Evolutionary conservation across 2,888 invertebrate species (phyloP).

Genomic region (Dyspetes luteomarginatus): DNA sequence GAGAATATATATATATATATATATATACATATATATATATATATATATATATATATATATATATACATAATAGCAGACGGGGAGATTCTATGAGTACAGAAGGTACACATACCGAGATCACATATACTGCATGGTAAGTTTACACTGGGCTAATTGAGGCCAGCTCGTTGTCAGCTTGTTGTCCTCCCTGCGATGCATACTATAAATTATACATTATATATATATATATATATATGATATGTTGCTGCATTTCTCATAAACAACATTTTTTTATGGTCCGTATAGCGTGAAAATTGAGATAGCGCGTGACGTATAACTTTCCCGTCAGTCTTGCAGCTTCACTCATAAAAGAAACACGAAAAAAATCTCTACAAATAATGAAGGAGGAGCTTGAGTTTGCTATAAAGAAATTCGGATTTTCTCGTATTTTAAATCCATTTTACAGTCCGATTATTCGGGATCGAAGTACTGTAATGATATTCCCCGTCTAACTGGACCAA

Average conservation of each 20-base stretch:
- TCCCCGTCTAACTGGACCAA: too few species aligned
- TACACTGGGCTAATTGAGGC: constrained; percentile 57
- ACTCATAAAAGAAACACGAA: background rate
- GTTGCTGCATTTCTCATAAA: constrained; percentile 40
- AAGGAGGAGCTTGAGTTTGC: constrained; percentile 20
- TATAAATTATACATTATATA: too few species aligned
- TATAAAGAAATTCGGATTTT: too few species aligned
- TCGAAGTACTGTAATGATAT: too few species aligned
- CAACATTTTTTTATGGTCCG: constrained; percentile 31
- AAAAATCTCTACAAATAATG: background rate
- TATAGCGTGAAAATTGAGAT: constrained; percentile 38
- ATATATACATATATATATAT: background rate
- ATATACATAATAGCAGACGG: background rate
- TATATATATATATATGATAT: background rate
- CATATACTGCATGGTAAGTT: constrained; percentile 10
- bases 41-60: background rate
- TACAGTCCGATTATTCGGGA: too few species aligned
- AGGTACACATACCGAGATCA: background rate
- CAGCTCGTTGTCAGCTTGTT: constrained; percentile 37
- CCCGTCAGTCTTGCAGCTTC: constrained; percentile 17
- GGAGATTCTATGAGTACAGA: constrained; percentile 7
- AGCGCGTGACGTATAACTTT: constrained; percentile 42
- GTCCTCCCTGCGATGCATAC: constrained; percentile 27
- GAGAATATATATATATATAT: background rate
- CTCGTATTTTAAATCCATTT: background rate